Percentiles rank a stretch among this genome's conserved stretches.
phyloP scores from a whole-genome alignment of 2,888 invertebrate genomes.

The Eumerus sabulonum region DNA sequence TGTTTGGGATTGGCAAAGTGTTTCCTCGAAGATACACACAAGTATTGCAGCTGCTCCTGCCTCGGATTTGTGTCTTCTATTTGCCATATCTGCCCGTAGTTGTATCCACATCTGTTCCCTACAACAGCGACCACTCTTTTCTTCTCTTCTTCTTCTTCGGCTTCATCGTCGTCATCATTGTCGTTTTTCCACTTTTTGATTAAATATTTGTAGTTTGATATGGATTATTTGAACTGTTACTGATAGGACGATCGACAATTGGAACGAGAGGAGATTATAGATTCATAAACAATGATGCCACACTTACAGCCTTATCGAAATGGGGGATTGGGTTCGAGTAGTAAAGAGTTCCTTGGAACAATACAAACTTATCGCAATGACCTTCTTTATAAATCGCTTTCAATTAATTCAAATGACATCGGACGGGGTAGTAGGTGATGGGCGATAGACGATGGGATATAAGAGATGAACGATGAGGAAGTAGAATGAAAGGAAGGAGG shows the following conservation, averaged over 20 bases:
- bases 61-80: constrained; percentile 13
- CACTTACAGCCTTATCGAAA: constrained; percentile 50
- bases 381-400: constrained; percentile 58
- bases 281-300: constrained; percentile 64
- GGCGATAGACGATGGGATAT: too few species aligned
- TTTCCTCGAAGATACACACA: constrained; percentile 44
- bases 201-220: constrained; percentile 66
- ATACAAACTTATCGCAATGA: constrained; percentile 47
- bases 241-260: not conserved
- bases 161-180: too few species aligned
- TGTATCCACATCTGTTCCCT: constrained; percentile 55
- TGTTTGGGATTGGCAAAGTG: constrained; percentile 58
- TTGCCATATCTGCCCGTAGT: constrained; percentile 37
- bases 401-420: constrained; percentile 60
- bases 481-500: constrained; percentile 1
- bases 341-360: constrained; percentile 30
- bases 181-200: constrained; percentile 45
- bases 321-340: constrained; percentile 11
- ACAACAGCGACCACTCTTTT: constrained; percentile 14
- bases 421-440: not conserved
- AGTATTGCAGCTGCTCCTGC: constrained; percentile 59
- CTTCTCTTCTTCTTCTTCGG: too few species aligned
- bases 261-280: constrained; percentile 22
- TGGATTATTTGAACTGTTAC: constrained; percentile 65
- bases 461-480: too few species aligned